These are phyloP conservation scores for Hippocampus comes DNA, from an alignment of 2,113 vertebrate species.

Conservation along the genomic window DNA sequence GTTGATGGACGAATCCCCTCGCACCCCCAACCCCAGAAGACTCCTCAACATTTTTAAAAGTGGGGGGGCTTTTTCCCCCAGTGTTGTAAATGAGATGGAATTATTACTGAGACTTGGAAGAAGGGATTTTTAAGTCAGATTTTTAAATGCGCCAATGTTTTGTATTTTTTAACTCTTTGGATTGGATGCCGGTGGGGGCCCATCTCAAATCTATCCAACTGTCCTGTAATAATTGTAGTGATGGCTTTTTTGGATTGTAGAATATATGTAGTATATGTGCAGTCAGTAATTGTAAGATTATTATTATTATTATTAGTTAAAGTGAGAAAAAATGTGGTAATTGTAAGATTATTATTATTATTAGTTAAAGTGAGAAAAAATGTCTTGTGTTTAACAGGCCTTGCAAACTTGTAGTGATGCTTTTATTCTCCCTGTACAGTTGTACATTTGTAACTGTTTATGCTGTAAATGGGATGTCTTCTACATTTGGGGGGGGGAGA, in stretches of 20 bases:
- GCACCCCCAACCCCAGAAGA: slow-evolving; percentile 39
- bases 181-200: slow-evolving; percentile 65
- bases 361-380: slow-evolving; percentile 49
- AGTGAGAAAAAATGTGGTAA: slow-evolving; percentile 70
- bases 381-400: slow-evolving; percentile 87
- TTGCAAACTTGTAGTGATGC: slow-evolving; percentile 93
- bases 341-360: slow-evolving; percentile 89
- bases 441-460: slow-evolving; percentile 99
- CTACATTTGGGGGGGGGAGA: slow-evolving; percentile 78
- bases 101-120: slow-evolving; percentile 31
- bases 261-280: slow-evolving; percentile 93
- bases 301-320: slow-evolving; percentile 61
- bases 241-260: slow-evolving; percentile 84
- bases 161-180: slow-evolving; percentile 20
- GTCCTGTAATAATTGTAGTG: slow-evolving; percentile 88
- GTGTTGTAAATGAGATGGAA: slow-evolving; percentile 38
- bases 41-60: slow-evolving; percentile 18
- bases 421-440: slow-evolving; percentile 97
- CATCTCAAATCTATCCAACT: slow-evolving; percentile 75
- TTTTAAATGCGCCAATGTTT: slow-evolving; percentile 21
- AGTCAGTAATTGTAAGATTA: slow-evolving; percentile 96
- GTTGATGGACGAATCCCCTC: slow-evolving; percentile 61
- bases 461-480: slow-evolving; percentile 99
- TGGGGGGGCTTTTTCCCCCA: slow-evolving; percentile 33
- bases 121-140: slow-evolving; percentile 42